A percentile compares a stretch with the other conserved stretches of the same genome.
Evolutionary conservation across 2,113 vertebrate species (phyloP).

Genomic region (Blennius ocellaris): DNA sequence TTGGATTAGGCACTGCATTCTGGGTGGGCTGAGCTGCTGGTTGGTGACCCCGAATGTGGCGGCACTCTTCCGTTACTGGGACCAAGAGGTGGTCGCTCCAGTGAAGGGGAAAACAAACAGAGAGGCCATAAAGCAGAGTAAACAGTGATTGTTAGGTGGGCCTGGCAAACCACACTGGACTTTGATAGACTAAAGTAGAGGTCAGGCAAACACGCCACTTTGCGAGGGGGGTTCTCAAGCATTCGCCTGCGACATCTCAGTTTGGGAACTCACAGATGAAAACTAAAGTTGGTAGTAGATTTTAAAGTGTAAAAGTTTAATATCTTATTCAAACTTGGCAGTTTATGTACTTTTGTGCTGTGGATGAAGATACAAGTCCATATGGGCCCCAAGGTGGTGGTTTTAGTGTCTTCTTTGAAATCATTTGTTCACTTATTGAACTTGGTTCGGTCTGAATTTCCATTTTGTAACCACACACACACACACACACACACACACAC

Average conservation of each 20-base stretch:
- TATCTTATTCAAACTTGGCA: too few species aligned
- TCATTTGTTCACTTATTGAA: background rate
- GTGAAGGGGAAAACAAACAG: conserved; percentile 78
- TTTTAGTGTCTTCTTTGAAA: background rate
- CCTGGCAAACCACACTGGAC: conserved; percentile 53
- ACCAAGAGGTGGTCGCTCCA: conserved; percentile 61
- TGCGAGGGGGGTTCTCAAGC: conserved; percentile 42
- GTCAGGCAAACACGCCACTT: conserved; percentile 68
- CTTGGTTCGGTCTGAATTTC: background rate
- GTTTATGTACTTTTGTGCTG: too few species aligned
- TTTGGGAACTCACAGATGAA: background rate
- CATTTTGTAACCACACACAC: background rate
- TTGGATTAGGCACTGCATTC: conserved; percentile 30
- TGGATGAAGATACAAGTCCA: too few species aligned
- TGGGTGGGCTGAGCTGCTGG: conserved; percentile 57
- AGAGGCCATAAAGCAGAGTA: conserved; percentile 71
- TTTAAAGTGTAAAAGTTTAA: too few species aligned
- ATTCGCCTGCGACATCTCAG: conserved; percentile 56
- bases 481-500: background rate
- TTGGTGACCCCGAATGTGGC: conserved; percentile 57
- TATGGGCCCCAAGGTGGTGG: too few species aligned
- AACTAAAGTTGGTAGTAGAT: too few species aligned
- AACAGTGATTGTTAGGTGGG: conserved; percentile 62
- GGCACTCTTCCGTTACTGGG: conserved; percentile 53
- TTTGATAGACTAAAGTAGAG: conserved; percentile 41